These are phyloP conservation scores for Urocitellus parryii DNA, from an alignment of 2,113 vertebrate genomes.

Conservation along the genomic window DNA sequence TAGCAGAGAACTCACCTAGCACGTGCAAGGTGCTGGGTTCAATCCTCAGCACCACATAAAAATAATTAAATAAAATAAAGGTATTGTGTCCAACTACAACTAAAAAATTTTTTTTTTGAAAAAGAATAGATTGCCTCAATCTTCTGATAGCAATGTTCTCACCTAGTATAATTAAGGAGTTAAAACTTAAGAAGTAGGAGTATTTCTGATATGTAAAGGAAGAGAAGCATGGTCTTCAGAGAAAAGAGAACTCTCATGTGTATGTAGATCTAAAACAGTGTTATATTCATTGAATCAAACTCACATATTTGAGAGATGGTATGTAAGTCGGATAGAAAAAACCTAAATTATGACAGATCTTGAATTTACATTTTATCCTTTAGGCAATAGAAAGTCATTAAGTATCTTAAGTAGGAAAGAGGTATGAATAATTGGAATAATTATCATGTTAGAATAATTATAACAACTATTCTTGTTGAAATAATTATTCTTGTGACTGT, in stretches of 20 bases:
- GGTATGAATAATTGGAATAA: conserved; percentile 56
- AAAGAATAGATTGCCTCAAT: not conserved
- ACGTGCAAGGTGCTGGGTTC: no score
- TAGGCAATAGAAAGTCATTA: conserved; percentile 55
- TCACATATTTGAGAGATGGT: not conserved
- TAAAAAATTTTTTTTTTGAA: no score
- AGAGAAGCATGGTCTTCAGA: not conserved
- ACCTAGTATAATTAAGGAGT: not conserved
- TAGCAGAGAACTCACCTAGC: no score
- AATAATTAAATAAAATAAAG: no score
- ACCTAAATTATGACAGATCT: conserved; percentile 7
- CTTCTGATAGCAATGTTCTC: not conserved
- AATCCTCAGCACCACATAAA: no score
- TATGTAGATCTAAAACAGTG: not conserved
- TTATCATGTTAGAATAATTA: conserved; percentile 60
- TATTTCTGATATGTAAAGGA: not conserved
- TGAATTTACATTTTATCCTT: conserved; percentile 56
- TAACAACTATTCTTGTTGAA: conserved; percentile 62
- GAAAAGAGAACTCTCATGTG: not conserved
- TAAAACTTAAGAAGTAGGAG: not conserved
- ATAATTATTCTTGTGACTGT: conserved; percentile 31
- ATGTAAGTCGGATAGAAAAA: not conserved
- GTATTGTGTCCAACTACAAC: no score
- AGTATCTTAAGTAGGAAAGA: conserved; percentile 57
- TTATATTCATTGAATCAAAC: not conserved